phyloP scores from a whole-genome alignment of 2,888 invertebrate species.

The Himalopsyche japonica region DNA sequence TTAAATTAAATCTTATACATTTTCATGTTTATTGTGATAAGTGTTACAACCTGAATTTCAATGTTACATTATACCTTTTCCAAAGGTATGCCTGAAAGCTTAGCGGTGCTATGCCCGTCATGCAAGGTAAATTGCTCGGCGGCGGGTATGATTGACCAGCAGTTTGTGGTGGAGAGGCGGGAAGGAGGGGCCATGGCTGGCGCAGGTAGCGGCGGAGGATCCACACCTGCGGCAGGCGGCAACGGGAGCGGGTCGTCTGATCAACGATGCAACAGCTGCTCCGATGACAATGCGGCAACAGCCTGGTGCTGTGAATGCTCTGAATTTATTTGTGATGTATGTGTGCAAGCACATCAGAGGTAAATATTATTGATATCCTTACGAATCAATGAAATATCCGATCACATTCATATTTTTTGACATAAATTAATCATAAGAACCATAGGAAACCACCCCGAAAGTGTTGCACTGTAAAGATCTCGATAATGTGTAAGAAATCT shows the following conservation, averaged over 20 bases:
- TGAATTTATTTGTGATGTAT: conserved; percentile 90
- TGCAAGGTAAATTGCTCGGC: conserved; percentile 75
- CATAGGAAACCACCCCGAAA: too few species aligned
- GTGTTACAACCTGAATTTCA: not conserved
- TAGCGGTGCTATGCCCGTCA: conserved; percentile 66
- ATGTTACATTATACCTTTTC: not conserved
- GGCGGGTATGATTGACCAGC: conserved; percentile 80
- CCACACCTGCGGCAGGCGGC: conserved; percentile 44
- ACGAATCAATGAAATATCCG: not conserved
- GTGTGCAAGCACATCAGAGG: conserved; percentile 89
- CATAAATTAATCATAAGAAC: too few species aligned
- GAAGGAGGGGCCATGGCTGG: conserved; percentile 61
- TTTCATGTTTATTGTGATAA: too few species aligned
- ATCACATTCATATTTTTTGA: too few species aligned
- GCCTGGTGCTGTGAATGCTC: conserved; percentile 90
- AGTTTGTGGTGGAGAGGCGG: conserved; percentile 73
- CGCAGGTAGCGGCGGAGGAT: conserved; percentile 60
- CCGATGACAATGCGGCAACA: conserved; percentile 79
- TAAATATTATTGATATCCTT: conserved; percentile 40
- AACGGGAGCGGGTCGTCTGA: conserved; percentile 48
- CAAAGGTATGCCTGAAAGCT: conserved; percentile 44
- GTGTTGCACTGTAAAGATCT: too few species aligned
- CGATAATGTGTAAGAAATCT: too few species aligned
- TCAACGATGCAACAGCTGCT: conserved; percentile 79
- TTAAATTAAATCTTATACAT: too few species aligned